phyloP scores from a whole-genome alignment of 2,888 invertebrate species.

The Syrista parreyssii region DNA sequence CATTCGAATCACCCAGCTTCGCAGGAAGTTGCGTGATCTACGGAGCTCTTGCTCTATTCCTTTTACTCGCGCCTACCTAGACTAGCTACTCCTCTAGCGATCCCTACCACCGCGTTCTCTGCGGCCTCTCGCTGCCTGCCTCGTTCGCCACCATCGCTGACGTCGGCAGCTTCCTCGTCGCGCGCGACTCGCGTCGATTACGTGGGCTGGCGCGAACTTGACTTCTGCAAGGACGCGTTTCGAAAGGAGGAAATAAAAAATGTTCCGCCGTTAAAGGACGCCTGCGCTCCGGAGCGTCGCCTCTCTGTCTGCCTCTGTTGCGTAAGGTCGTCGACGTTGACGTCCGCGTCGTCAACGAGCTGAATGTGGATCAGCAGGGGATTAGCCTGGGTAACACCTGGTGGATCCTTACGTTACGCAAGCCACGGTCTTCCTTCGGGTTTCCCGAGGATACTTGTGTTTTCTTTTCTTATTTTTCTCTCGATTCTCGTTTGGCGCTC shows the following conservation, averaged over 20 bases:
- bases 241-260: constrained; percentile 65
- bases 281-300: no score
- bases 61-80: constrained; percentile 1
- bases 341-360: no score
- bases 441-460: no score
- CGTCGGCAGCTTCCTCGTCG: constrained; percentile 2
- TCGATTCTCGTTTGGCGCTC: constrained; percentile 16
- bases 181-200: constrained; percentile 16
- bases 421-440: no score
- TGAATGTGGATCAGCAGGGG: no score
- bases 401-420: no score
- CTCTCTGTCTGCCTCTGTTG: no score
- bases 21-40: no score
- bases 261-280: constrained; percentile 58
- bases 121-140: constrained; percentile 10
- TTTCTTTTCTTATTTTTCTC: no score
- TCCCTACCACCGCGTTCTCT: constrained; percentile 4
- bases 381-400: no score
- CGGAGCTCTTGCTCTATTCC: background rate
- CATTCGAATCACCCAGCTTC: no score
- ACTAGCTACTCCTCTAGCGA: background rate
- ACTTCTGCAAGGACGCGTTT: constrained; percentile 65
- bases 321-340: no score
- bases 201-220: constrained; percentile 57
- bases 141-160: constrained; percentile 5